These are phyloP conservation scores for Norana najaformis DNA, from an alignment of 2,888 invertebrate species.

Conservation along the genomic window DNA sequence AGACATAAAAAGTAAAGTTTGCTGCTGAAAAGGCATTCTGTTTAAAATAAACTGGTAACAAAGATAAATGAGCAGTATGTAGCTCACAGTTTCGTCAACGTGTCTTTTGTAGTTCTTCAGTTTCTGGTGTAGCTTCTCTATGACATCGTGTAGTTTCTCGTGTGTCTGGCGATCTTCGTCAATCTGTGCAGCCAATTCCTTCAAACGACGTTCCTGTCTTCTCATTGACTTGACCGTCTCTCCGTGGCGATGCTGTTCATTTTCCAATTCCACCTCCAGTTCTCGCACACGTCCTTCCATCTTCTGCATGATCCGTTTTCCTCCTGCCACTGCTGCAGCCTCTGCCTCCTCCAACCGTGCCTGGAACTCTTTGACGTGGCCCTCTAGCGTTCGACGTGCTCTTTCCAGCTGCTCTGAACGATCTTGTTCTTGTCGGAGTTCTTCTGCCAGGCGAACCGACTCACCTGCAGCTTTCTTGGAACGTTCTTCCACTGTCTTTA, in stretches of 20 bases:
- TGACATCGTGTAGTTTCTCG: slow-evolving; percentile 38
- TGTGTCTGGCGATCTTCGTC: slow-evolving; percentile 36
- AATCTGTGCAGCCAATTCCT: slow-evolving; percentile 36
- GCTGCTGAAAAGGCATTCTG: too few species aligned
- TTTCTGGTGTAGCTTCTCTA: slow-evolving; percentile 38
- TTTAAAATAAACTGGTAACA: background rate
- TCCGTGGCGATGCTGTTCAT: slow-evolving; percentile 36
- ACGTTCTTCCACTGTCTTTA: slow-evolving; percentile 15
- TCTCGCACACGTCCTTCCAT: slow-evolving; percentile 36
- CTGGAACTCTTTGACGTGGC: slow-evolving; percentile 35
- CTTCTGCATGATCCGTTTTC: slow-evolving; percentile 35
- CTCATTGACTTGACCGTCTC: slow-evolving; percentile 37
- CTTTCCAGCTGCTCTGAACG: slow-evolving; percentile 34
- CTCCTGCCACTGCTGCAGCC: slow-evolving; percentile 35
- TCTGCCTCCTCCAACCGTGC: slow-evolving; percentile 37
- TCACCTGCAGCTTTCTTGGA: slow-evolving; percentile 18
- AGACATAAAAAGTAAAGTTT: too few species aligned
- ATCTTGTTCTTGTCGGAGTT: slow-evolving; percentile 32
- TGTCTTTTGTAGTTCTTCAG: slow-evolving; percentile 38
- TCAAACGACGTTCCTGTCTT: slow-evolving; percentile 37
- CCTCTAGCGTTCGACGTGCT: slow-evolving; percentile 30
- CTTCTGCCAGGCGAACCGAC: slow-evolving; percentile 29
- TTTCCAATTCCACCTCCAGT: slow-evolving; percentile 36
- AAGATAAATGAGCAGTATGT: background rate
- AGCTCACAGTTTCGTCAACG: slow-evolving; percentile 37